Conservation (phyloP, 2,888 invertebrate species). For the Periphyllus acericola region DNA sequence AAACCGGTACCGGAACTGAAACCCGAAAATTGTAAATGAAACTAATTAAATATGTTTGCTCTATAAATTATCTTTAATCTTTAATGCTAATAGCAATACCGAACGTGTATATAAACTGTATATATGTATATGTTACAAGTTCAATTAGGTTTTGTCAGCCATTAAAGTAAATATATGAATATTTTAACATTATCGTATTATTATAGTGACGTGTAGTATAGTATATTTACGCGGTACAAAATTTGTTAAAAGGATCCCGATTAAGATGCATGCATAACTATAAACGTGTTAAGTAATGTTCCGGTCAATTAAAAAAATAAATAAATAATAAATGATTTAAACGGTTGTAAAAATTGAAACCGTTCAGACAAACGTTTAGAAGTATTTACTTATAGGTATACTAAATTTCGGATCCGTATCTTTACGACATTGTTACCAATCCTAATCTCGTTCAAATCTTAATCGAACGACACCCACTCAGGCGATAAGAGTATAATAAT, state of each 20-base stretch:
- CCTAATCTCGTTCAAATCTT: background rate
- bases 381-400: too few relatives aligned
- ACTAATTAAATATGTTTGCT: constrained; percentile 24
- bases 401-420: too few relatives aligned
- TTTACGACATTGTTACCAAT: background rate
- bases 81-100: background rate
- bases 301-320: too few relatives aligned
- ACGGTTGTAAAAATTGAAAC: too few relatives aligned
- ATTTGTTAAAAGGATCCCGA: background rate
- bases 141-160: too few relatives aligned
- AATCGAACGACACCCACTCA: background rate
- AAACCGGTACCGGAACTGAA: constrained; percentile 2
- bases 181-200: too few relatives aligned
- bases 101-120: background rate
- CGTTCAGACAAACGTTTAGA: too few relatives aligned
- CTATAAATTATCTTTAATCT: background rate
- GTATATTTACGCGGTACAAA: background rate
- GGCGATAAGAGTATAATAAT: too few relatives aligned
- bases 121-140: background rate
- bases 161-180: too few relatives aligned
- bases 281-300: background rate
- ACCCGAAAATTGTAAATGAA: background rate
- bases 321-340: too few relatives aligned
- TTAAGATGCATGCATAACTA: background rate
- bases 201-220: background rate